Base-by-base conservation (phyloP, 2,797 vertebrate species). In the Syngnathus rostellatus region DNA sequence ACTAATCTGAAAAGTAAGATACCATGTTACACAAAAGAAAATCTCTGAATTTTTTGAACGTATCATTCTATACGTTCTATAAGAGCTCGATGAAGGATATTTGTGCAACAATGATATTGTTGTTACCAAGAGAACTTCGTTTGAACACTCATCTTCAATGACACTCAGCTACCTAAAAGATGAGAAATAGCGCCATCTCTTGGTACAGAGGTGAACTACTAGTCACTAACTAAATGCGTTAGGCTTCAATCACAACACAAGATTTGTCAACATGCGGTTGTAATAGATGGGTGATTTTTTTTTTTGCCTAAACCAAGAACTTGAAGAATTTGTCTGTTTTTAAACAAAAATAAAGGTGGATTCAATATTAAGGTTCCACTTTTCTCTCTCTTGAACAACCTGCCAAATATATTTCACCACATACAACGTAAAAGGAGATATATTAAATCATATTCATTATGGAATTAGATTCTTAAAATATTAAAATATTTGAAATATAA, bases 151-250 rank as follows among this genome's bases (percentile, higher is more conserved):
- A 31, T 12, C 2, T 58, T 16, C 6, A 6, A 16, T 9, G 6
- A 10, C 3, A 9, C 16, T 9, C 7, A 2, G 8, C 53, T 55
- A 31, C 19, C 31, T 45, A 68, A 67, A 77, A 74, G 0, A 43
- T 61, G 68, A 72, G 69, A 78, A 82, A 86, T 77, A 67, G 73
- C 69, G 66, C 83, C 81, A 85, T 65, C 86, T 72, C 41, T 1
- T 73, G 85, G 77, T 16, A 8, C 0, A 38, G 14, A 37, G 2
- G 5, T 41, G 2, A 61, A 71, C 2, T 63, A 40, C 25, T 31
- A 31, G 31, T 31, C 31, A 17, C 16, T 46, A 46, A 46, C 14
- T 14, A 46, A 46, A 17, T 6, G 45, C 45, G 16, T 46, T 17
- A 17, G 45, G 45, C 45, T 46, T 5, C 12, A 5, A 1, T 46